Percentiles rank a stretch among this genome's conserved stretches.
phyloP scores from a whole-genome alignment of 2,797 vertebrate species.

The Alauda arvensis region DNA sequence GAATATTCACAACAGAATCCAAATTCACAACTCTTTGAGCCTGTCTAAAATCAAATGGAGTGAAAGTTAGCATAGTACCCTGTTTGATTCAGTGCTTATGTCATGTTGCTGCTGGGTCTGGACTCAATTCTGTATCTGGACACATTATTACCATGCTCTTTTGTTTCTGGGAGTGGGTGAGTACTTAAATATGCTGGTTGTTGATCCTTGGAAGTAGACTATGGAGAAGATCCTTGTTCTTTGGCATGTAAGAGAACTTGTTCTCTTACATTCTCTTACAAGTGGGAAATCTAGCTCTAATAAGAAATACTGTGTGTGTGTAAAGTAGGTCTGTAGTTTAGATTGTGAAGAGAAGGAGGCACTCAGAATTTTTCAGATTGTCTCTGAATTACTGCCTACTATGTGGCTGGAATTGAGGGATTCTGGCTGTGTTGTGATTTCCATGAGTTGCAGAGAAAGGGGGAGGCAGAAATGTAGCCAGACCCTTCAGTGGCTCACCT shows the following conservation, averaged over 20 bases:
- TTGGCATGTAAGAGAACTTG: background rate
- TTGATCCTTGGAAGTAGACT: background rate
- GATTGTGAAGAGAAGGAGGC: accelerated
- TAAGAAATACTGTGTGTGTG: background rate
- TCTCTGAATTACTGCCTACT: background rate
- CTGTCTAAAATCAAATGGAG: background rate
- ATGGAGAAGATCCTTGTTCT: background rate
- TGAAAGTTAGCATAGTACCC: background rate
- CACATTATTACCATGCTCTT: background rate
- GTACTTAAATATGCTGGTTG: background rate
- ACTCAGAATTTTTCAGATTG: background rate
- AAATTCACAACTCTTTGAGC: background rate
- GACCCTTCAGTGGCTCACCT: background rate
- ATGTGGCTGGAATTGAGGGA: background rate
- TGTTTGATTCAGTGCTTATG: background rate
- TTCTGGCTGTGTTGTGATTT: background rate
- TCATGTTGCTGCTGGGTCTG: background rate
- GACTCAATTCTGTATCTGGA: background rate
- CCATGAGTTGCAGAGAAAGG: background rate
- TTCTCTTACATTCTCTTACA: background rate
- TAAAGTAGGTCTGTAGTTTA: background rate
- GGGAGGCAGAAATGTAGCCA: background rate
- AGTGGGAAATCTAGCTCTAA: background rate
- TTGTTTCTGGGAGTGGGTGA: background rate
- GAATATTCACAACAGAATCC: background rate